These are phyloP conservation scores for Aldrovandia affinis DNA, from an alignment of 2,797 vertebrate species.

Conservation along the genomic window DNA sequence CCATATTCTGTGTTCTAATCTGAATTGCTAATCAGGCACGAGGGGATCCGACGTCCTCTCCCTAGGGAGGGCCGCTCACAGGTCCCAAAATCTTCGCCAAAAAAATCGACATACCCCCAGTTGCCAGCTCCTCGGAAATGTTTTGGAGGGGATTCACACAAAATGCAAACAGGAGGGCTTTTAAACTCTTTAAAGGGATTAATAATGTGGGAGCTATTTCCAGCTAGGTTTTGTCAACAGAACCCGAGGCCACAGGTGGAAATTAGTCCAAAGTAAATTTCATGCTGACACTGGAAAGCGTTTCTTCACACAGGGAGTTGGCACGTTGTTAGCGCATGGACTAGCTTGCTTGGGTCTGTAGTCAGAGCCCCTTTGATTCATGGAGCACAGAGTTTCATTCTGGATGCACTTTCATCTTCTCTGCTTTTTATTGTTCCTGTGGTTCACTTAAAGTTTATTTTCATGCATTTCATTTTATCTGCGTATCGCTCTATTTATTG, in stretches of 20 bases:
- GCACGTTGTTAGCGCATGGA: background rate
- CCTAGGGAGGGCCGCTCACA: background rate
- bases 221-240: background rate
- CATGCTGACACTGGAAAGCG: background rate
- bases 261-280: conserved; percentile 12
- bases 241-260: background rate
- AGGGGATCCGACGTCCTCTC: background rate
- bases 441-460: background rate
- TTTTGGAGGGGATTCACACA: background rate
- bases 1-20: background rate
- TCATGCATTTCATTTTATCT: background rate
- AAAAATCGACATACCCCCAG: background rate
- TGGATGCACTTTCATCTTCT: background rate
- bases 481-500: background rate
- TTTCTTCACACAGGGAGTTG: background rate
- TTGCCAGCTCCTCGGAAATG: background rate
- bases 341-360: background rate
- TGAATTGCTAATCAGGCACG: background rate
- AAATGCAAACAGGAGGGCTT: background rate
- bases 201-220: background rate
- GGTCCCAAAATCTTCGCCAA: background rate
- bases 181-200: background rate
- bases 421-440: background rate
- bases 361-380: background rate
- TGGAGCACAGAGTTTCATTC: too few relatives aligned